phyloP scores from a whole-genome alignment of 2,888 invertebrate genomes.

The Stenodema calcarata region DNA sequence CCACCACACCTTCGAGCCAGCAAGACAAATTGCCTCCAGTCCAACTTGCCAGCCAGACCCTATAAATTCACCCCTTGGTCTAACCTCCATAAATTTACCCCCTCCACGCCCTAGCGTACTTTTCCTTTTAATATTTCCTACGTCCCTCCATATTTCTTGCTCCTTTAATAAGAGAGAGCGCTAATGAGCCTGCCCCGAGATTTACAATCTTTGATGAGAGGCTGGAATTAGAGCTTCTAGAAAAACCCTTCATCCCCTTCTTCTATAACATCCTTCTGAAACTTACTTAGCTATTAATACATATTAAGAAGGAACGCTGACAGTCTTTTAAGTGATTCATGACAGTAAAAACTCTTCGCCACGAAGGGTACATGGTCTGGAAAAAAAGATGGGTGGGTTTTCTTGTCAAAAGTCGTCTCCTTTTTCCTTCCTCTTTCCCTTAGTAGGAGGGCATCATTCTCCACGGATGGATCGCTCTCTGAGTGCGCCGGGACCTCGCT shows the following conservation, averaged over 20 bases:
- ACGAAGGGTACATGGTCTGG: slow-evolving; percentile 30
- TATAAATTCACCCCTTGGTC: slow-evolving; percentile 43
- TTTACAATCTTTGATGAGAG: slow-evolving; percentile 45
- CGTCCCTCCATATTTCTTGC: slow-evolving; percentile 32
- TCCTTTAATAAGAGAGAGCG: slow-evolving; percentile 33
- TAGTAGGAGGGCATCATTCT: background rate
- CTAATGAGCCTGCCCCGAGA: slow-evolving; percentile 41
- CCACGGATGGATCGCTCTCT: background rate
- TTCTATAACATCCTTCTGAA: background rate
- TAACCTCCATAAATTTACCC: slow-evolving; percentile 39
- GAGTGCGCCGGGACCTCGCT: background rate
- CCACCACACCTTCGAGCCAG: background rate
- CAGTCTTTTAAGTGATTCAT: slow-evolving; percentile 40
- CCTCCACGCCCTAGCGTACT: background rate
- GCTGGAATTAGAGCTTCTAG: slow-evolving; percentile 26
- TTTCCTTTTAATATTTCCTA: slow-evolving; percentile 43
- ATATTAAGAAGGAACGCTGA: slow-evolving; percentile 28
- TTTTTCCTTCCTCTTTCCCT: background rate
- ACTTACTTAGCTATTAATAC: slow-evolving; percentile 42
- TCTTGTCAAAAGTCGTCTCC: slow-evolving; percentile 27
- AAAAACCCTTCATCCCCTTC: background rate
- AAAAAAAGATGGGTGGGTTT: slow-evolving; percentile 29
- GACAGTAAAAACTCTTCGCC: slow-evolving; percentile 1
- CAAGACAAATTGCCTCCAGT: slow-evolving; percentile 46
- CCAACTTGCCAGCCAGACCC: slow-evolving; percentile 43